Conservation (phyloP, 92 coral and sea anemone species). For the Paragorgia papillata region DNA sequence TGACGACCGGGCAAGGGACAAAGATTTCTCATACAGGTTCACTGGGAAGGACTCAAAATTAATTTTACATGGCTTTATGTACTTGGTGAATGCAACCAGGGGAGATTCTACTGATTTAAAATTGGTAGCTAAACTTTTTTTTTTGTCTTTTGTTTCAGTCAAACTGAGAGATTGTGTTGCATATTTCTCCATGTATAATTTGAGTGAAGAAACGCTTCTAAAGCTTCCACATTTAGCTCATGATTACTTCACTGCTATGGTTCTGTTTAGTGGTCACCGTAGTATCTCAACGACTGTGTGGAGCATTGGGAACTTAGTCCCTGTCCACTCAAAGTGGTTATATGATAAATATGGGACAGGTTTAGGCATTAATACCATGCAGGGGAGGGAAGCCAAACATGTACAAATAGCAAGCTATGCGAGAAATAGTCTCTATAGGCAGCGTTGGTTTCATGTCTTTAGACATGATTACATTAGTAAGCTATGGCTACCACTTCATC, state of each 20-base stretch:
- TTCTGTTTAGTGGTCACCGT: constrained; percentile 33
- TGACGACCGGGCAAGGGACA: constrained; percentile 59
- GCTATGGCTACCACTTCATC: constrained; percentile 58
- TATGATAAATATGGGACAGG: constrained; percentile 64
- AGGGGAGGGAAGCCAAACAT: constrained; percentile 72
- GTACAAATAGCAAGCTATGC: constrained; percentile 64
- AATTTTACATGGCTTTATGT: constrained; percentile 65
- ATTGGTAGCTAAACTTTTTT: constrained; percentile 43
- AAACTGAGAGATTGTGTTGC: constrained; percentile 59
- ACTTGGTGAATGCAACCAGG: constrained; percentile 52
- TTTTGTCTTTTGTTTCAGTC: constrained; percentile 43
- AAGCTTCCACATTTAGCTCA: constrained; percentile 28
- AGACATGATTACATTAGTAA: constrained; percentile 30
- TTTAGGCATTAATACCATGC: constrained; percentile 63
- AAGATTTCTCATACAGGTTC: constrained; percentile 55
- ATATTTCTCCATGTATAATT: constrained; percentile 62
- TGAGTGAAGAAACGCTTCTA: constrained; percentile 38
- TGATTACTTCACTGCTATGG: constrained; percentile 60
- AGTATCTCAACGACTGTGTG: constrained; percentile 50
- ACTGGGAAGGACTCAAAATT: constrained; percentile 63
- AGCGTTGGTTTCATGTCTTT: constrained; percentile 50
- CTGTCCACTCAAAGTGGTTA: constrained; percentile 58
- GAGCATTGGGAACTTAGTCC: constrained; percentile 65
- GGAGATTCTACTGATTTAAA: constrained; percentile 48
- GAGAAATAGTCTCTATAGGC: constrained; percentile 47